These are phyloP conservation scores for Chrysopilus asiliformis DNA, from an alignment of 2,888 invertebrate species.

Conservation along the genomic window DNA sequence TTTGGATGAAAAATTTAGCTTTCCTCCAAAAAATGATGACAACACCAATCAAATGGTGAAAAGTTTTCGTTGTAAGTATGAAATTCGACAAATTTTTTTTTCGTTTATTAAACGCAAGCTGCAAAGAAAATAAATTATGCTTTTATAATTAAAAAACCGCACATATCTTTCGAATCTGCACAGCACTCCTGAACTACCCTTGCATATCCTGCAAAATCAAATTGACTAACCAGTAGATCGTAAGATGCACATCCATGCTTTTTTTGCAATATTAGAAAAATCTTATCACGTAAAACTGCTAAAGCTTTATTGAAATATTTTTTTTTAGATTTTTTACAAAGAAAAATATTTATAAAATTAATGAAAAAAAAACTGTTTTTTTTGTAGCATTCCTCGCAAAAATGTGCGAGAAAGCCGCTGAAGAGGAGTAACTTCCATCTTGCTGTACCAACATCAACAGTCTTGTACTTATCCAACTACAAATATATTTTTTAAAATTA, in stretches of 20 bases:
- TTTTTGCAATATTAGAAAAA: too few relatives aligned
- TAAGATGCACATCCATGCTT: too few relatives aligned
- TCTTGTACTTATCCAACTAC: slow-evolving; percentile 34
- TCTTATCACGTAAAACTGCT: too few relatives aligned
- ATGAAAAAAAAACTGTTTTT: too few relatives aligned
- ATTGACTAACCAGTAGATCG: too few relatives aligned
- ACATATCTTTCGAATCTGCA: too few relatives aligned
- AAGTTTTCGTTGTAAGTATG: slow-evolving; percentile 24
- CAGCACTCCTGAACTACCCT: too few relatives aligned
- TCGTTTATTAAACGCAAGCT: background rate
- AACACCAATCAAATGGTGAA: slow-evolving; percentile 20
- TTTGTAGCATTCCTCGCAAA: slow-evolving; percentile 70
- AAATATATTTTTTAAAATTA: slow-evolving; percentile 29
- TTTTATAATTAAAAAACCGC: too few relatives aligned
- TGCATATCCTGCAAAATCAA: too few relatives aligned
- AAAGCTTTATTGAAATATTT: too few relatives aligned
- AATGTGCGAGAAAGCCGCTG: slow-evolving; percentile 52
- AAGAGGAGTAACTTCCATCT: slow-evolving; percentile 25
- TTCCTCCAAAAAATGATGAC: slow-evolving; percentile 18
- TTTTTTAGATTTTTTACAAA: too few relatives aligned
- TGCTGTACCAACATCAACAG: slow-evolving; percentile 26
- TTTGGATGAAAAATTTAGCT: slow-evolving; percentile 8
- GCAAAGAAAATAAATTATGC: background rate
- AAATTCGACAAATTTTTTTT: background rate
- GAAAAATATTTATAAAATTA: too few relatives aligned